Base-by-base conservation (phyloP, 2,113 vertebrate species). In the Hirundichthys speculiger region DNA sequence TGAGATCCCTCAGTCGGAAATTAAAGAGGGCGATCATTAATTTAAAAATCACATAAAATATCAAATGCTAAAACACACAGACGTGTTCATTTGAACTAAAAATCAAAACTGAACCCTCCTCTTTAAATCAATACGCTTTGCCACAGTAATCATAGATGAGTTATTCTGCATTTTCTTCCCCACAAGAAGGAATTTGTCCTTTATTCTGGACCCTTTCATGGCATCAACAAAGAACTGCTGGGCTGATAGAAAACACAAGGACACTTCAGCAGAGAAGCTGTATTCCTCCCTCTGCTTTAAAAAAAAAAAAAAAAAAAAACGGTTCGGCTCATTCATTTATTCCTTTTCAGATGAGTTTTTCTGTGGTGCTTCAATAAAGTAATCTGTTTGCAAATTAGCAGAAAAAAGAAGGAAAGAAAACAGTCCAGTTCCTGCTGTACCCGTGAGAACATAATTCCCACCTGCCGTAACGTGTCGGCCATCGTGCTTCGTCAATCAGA, bases 261-360 rank as follows among this genome's bases (percentile, higher is more conserved):
- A 58, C 80, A 67, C 68, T 73, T 60, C 52, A 75, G 66, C 30
- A 55, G 45, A 63, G 64, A 63, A 51, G n/a, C 50, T 5, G 42
- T 25, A 50, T 11, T 13, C 38, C 2, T 51, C 21, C n/a, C 41
- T 19, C n/a, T 19, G 6, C 41, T 43, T 6, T 15, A n/a, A n/a
- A n/a, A n/a, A n/a, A n/a, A n/a, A n/a, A n/a, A n/a, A 43, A 4
- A 2, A 14, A 25, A 15, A 39, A 50, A 64, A n/a, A 63, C 16
- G 24, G 41, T 13, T 11, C 12, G n/a, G 7, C 20, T 48, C 40
- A 18, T 43, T 72, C 40, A 21, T 13, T 11, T 13, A 0, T 16
- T 34, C 30, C 30, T n/a, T 34, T 34, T 34, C 13, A 12, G 11
- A 58, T 18, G n/a, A n/a, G 51, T 11, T 62, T 56, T 65, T 54